phyloP scores from a whole-genome alignment of 2,113 vertebrate species.

The Archocentrus centrarchus region DNA sequence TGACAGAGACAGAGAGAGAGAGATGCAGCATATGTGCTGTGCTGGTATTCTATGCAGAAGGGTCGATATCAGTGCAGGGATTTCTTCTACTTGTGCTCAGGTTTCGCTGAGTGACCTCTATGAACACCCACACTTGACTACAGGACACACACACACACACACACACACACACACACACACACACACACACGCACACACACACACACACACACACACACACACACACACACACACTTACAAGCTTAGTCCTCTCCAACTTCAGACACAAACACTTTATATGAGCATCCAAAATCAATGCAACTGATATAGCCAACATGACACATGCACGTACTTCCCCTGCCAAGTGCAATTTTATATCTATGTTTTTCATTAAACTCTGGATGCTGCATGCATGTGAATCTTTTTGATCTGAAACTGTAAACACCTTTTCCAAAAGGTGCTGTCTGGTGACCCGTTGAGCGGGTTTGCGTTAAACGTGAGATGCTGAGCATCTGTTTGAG shows the following conservation, averaged over 20 bases:
- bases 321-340: background rate
- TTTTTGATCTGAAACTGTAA: slow-evolving; percentile 58
- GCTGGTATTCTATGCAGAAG: slow-evolving; percentile 69
- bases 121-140: slow-evolving; percentile 42
- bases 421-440: slow-evolving; percentile 13
- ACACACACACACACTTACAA: slow-evolving; percentile 1
- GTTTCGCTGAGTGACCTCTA: slow-evolving; percentile 83
- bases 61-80: slow-evolving; percentile 78
- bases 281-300: slow-evolving; percentile 44
- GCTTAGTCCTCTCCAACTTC: slow-evolving; percentile 1
- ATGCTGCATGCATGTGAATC: slow-evolving; percentile 20
- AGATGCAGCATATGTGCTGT: slow-evolving; percentile 69
- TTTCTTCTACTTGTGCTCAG: slow-evolving; percentile 73
- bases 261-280: slow-evolving; percentile 43
- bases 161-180: slow-evolving; percentile 28
- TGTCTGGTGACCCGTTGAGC: background rate
- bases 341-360: slow-evolving; percentile 24
- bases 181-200: background rate
- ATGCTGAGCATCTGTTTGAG: slow-evolving; percentile 1
- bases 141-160: slow-evolving; percentile 7
- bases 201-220: slow-evolving; percentile 1
- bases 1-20: slow-evolving; percentile 36
- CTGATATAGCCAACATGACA: slow-evolving; percentile 23
- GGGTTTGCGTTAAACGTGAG: background rate
- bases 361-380: slow-evolving; percentile 41